Base-by-base conservation (phyloP, 2,113 vertebrate genomes). In the Sinocyclocheilus anshuiensis region DNA sequence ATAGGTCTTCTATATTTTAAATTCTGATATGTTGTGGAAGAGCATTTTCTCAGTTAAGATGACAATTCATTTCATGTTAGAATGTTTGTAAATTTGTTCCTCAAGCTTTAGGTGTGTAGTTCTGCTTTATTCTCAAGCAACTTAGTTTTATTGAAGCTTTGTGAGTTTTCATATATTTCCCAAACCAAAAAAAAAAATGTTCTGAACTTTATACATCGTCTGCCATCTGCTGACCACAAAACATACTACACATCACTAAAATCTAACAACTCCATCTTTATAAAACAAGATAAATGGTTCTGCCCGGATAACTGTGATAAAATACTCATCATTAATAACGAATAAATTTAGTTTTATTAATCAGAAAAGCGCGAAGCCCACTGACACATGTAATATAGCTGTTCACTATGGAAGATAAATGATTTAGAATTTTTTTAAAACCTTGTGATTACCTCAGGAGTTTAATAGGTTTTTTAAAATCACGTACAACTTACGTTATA, bases 191-290 rank as follows among this genome's bases (percentile, higher is more conserved):
- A 26, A 22, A 65, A 57, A 20, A 20, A 20, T 22, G 7, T 50
- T 24, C n/a, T 22, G 11, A 24, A 67, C 9, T 84, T 75, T 87
- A 67, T 84, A 84, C 57, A 81, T 69, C 26, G 12, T 2, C 85
- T 84, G 85, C 88, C 88, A 77, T 45, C 85, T 89, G 39, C 48
- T 84, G 88, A 45, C 24, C 50, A 59, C 4, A 63, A n/a, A 67
- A 20, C 11, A 48, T 13, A 84, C 29, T 57, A 86, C 84, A 84
- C n/a, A 29, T 79, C 22, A 36, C 6, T 20, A 9, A 39, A 39
- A 71, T 72, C 3, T 36, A 72, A 72, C n/a, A 84, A 26, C n/a
- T 63, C 16, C 16, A 57, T 12, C 1, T 24, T 22, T 20, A 72
- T 24, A 6, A 53, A 83, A 11, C 3, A 24, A 11, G 6, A 29